Evolutionary conservation across 92 coral and sea anemone genomes (phyloP).

Genomic region (Epizoanthus stellaris): DNA sequence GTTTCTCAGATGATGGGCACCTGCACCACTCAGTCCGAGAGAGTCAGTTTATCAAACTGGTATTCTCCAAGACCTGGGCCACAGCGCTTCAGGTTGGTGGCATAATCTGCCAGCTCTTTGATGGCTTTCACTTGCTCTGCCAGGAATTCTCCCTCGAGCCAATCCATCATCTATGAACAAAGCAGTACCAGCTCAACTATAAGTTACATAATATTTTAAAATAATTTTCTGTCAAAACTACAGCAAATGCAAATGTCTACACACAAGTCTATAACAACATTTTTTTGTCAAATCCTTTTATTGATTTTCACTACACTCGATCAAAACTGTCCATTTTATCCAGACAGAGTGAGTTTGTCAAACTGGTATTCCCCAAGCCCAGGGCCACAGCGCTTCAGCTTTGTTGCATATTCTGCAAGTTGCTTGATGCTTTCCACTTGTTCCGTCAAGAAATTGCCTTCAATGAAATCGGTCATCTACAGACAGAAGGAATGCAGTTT

Average conservation of each 20-base stretch:
- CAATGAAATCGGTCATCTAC: slow-evolving; percentile 82
- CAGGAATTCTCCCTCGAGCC: slow-evolving; percentile 83
- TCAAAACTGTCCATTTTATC: not conserved
- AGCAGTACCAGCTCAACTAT: slow-evolving; percentile 2
- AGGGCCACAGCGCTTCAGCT: slow-evolving; percentile 80
- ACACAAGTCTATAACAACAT: not conserved
- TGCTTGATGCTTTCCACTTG: slow-evolving; percentile 89
- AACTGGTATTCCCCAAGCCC: slow-evolving; percentile 87
- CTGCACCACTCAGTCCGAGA: slow-evolving; percentile 57
- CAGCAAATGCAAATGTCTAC: not conserved
- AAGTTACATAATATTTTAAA: not conserved
- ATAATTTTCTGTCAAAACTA: not conserved
- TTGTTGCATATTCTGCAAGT: slow-evolving; percentile 57
- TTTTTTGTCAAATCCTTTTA: not conserved
- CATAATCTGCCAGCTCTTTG: slow-evolving; percentile 79
- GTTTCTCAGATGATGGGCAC: not conserved
- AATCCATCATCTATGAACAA: slow-evolving; percentile 87
- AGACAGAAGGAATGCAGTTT: slow-evolving; percentile 36
- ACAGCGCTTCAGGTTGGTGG: slow-evolving; percentile 89
- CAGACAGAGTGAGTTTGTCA: slow-evolving; percentile 80
- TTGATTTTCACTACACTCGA: not conserved
- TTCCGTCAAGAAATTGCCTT: slow-evolving; percentile 72
- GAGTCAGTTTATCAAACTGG: slow-evolving; percentile 97
- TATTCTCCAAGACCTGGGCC: slow-evolving; percentile 95
- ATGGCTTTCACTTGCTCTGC: slow-evolving; percentile 91